These are phyloP conservation scores for Hydrolagus affinis DNA, from an alignment of 2,113 vertebrate genomes.

Conservation along the genomic window DNA sequence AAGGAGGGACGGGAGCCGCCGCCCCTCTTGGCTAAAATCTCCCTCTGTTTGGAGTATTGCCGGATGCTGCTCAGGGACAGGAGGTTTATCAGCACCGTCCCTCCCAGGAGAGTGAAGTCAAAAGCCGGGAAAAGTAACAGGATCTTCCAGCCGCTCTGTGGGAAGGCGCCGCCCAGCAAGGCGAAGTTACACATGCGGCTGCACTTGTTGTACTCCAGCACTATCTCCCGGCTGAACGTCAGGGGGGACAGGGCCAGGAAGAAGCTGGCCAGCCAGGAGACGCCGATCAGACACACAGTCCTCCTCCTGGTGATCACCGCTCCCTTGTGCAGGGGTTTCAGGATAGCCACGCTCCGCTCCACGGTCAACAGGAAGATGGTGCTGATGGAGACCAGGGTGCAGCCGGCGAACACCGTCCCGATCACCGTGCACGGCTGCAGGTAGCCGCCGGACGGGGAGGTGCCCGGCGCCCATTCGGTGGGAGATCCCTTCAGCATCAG, in stretches of 20 bases:
- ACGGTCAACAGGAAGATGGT: slow-evolving; percentile 61
- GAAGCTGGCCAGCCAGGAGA: slow-evolving; percentile 62
- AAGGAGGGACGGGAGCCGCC: slow-evolving; percentile 54
- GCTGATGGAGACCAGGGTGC: slow-evolving; percentile 63
- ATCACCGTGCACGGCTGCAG: slow-evolving; percentile 60
- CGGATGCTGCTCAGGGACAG: slow-evolving; percentile 62
- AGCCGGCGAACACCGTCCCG: slow-evolving; percentile 61
- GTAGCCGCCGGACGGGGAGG: slow-evolving; percentile 43
- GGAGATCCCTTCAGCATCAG: slow-evolving; percentile 46
- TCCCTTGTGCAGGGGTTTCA: slow-evolving; percentile 60
- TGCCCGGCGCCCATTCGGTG: slow-evolving; percentile 47
- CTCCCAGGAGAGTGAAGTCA: slow-evolving; percentile 60
- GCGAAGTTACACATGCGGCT: slow-evolving; percentile 68
- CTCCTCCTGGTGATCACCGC: slow-evolving; percentile 56
- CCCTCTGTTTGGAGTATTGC: slow-evolving; percentile 57
- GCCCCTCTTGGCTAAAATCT: slow-evolving; percentile 50
- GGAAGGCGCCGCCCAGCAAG: slow-evolving; percentile 43
- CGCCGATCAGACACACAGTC: slow-evolving; percentile 51
- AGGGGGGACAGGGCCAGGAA: slow-evolving; percentile 55
- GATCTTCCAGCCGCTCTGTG: slow-evolving; percentile 55
- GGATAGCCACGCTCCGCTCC: slow-evolving; percentile 59
- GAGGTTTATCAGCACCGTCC: slow-evolving; percentile 58
- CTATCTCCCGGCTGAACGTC: slow-evolving; percentile 52
- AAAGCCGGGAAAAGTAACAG: slow-evolving; percentile 61
- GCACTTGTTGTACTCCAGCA: slow-evolving; percentile 62